Conservation (phyloP, 2,113 vertebrate genomes). For the Egretta garzetta region DNA sequence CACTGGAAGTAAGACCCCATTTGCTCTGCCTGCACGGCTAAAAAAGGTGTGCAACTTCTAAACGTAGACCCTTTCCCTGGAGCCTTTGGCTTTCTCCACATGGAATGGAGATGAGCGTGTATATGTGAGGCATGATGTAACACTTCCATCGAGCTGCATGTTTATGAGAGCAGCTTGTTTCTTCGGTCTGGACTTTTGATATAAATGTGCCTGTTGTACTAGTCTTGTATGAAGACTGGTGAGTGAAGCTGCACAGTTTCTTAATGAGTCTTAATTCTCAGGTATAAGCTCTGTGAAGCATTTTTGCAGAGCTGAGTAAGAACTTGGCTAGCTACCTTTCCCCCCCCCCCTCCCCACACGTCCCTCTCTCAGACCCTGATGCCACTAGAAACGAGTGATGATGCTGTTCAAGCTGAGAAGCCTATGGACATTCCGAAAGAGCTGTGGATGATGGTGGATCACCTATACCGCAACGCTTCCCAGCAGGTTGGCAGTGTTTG, state of each 20-base stretch:
- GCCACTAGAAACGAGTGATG: constrained; percentile 55
- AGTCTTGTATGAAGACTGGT: neutral
- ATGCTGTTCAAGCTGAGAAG: constrained; percentile 70
- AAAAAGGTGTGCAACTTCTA: neutral
- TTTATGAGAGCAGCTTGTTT: neutral
- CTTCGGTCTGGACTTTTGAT: neutral
- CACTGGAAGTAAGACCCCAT: neutral
- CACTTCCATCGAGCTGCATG: fast-evolving
- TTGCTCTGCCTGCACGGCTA: neutral
- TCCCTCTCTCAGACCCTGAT: constrained; percentile 72
- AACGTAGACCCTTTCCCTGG: neutral
- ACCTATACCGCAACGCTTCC: constrained; percentile 85
- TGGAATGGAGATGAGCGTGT: neutral
- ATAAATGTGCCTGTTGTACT: neutral
- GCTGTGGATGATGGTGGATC: constrained; percentile 96
- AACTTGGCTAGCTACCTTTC: neutral
- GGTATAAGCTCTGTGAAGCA: neutral
- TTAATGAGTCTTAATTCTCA: neutral
- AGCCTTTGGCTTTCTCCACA: neutral
- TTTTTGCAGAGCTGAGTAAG: neutral
- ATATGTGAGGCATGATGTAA: neutral
- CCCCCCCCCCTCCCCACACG: neutral
- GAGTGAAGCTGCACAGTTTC: neutral
- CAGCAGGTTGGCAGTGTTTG: constrained; percentile 84
- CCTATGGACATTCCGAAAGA: constrained; percentile 94